A percentile compares a stretch with the other conserved stretches of the same genome.
Evolutionary conservation across 2,888 invertebrate species (phyloP).

Genomic region (Drosophila nigricruria): DNA sequence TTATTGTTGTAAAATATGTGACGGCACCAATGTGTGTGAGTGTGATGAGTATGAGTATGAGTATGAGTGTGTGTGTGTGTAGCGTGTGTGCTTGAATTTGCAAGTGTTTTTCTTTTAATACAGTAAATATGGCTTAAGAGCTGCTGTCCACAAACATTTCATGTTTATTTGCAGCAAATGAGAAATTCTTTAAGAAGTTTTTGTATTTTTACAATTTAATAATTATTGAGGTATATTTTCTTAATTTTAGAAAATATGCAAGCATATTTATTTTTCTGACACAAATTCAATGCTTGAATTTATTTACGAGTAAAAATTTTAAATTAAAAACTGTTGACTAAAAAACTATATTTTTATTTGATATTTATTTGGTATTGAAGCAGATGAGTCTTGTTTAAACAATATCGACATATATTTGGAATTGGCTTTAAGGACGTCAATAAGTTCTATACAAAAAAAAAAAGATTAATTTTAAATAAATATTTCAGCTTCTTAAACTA

Average conservation of each 20-base stretch:
- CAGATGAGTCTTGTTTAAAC: too few species aligned
- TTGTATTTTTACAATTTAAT: background rate
- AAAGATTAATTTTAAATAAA: too few species aligned
- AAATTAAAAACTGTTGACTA: too few species aligned
- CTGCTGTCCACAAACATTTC: background rate
- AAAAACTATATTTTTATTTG: background rate
- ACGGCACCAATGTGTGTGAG: constrained; percentile 14
- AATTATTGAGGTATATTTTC: background rate
- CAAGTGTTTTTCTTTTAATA: constrained; percentile 13
- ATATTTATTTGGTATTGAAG: too few species aligned
- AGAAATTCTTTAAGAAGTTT: background rate
- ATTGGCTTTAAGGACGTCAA: too few species aligned
- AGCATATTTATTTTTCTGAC: too few species aligned
- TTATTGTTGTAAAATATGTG: constrained; percentile 41
- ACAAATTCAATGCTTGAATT: background rate
- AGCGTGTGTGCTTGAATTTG: background rate
- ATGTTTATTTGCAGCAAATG: background rate
- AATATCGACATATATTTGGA: too few species aligned
- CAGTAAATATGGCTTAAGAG: constrained; percentile 23
- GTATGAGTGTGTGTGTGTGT: background rate
- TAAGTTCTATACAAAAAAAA: too few species aligned
- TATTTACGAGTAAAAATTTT: too few species aligned
- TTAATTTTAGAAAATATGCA: background rate
- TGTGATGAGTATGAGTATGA: constrained; percentile 12
- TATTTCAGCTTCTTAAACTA: too few species aligned